Evolutionary conservation across 2,888 invertebrate genomes (phyloP), one percentile per base, ranked within the genome.

Genomic region (Polyommatus iphigenia): DNA sequence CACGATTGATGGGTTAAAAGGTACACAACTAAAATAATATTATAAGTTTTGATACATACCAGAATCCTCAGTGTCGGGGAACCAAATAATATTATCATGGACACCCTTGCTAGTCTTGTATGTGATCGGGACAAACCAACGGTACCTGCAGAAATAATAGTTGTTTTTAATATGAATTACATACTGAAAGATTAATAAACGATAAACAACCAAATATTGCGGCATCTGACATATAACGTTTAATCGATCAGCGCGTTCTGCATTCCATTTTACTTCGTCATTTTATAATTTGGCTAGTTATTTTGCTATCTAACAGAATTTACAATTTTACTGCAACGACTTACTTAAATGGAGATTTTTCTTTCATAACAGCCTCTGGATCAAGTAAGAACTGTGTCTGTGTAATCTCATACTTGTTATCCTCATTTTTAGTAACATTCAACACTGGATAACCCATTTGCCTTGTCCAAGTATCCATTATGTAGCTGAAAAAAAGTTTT

Each of bases 391-490:
- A 98, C 82, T 98, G 93, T 77, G 95, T 95, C 86, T 98, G 98
- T 0, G 95, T 96, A 4, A 98, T 89, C 5, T 91, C 91, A 80
- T 95, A 96, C 0, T 89, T 92, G 62, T 94, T 90, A 8, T 87
- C 92, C 78, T 85, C 85, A 80, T 84, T 88, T 15, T 89, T 91
- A 0, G 85, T 87, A 1, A 97, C 96, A 1, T 91, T 95, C 3
- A 99, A 91, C 0, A 98, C 94, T 0, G 98, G 98, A 84, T 96
- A 97, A 0, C 98, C 98, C 96, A 96, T 98, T 90, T 98, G 98
- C 71, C 95, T 95, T 0, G 98, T 98, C 97, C 98, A 99, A 0
- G 98, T 98, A 85, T 97, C 96, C 97, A 98, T 97, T 79, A 97
- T 95, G 67, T 94, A 87, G 6, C 95, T 95, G 79, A 79, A 86